phyloP scores from a whole-genome alignment of 2,888 invertebrate genomes.

The Nesidiocoris tenuis region DNA sequence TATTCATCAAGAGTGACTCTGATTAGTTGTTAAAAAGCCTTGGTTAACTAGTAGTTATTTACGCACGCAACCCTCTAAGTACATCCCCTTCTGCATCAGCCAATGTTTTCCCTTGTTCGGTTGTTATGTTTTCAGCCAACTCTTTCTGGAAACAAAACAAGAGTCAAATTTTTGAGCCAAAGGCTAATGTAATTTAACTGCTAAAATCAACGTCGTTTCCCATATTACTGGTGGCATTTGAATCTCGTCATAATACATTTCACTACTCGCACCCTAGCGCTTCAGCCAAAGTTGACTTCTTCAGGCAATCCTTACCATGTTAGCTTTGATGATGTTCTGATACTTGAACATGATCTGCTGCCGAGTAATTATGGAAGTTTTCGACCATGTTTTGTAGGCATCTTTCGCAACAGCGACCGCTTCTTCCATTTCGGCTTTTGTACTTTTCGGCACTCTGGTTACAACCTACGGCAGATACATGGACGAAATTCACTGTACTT shows the following conservation, averaged over 20 bases:
- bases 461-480: conserved; percentile 56
- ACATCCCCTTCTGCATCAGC: conserved; percentile 98
- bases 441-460: conserved; percentile 83
- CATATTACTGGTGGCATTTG: too few species aligned
- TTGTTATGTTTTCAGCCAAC: conserved; percentile 86
- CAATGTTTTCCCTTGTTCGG: conserved; percentile 96
- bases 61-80: conserved; percentile 89
- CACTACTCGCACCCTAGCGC: background rate
- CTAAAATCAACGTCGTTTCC: too few species aligned
- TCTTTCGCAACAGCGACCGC: conserved; percentile 84
- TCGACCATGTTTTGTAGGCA: conserved; percentile 77
- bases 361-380: conserved; percentile 85
- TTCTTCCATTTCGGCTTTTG: conserved; percentile 81
- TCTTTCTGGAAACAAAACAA: conserved; percentile 60
- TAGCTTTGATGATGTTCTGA: conserved; percentile 80
- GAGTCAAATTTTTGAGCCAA: background rate
- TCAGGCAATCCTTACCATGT: conserved; percentile 62
- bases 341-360: conserved; percentile 84
- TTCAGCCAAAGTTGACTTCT: background rate
- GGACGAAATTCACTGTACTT: too few species aligned
- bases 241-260: too few species aligned
- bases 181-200: too few species aligned
- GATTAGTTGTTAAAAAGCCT: too few species aligned
- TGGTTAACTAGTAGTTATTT: too few species aligned
- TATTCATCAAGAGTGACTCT: too few species aligned